Percentiles rank a stretch among this genome's conserved stretches.
Conservation (phyloP, 2,797 vertebrate species). For the Chaetophractus vellerosus region DNA sequence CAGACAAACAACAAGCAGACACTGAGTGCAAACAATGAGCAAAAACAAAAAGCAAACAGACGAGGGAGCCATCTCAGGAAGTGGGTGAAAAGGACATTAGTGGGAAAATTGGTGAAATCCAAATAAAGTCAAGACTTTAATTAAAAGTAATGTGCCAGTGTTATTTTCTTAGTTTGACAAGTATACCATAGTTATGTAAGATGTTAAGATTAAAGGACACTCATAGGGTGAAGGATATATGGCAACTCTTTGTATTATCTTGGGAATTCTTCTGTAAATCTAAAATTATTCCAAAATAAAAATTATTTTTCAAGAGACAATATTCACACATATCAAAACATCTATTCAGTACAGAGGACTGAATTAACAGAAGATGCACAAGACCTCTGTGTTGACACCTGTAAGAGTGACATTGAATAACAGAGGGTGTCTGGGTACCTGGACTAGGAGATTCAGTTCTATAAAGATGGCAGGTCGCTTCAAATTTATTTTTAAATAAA, state of each 20-base stretch:
- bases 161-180: not conserved
- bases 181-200: not conserved
- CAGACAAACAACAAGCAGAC: no score
- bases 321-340: not conserved
- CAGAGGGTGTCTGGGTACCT: not conserved
- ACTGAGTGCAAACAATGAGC: no score
- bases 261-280: not conserved
- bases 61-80: no score
- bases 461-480: not conserved
- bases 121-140: not conserved
- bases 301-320: not conserved
- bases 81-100: no score
- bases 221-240: not conserved
- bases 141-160: not conserved
- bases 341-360: not conserved
- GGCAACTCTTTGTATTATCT: not conserved
- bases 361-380: not conserved
- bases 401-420: not conserved
- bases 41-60: no score
- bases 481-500: not conserved
- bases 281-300: slow-evolving; percentile 20
- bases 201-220: not conserved
- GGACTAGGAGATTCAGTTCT: not conserved
- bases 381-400: not conserved
- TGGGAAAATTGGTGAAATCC: not conserved